Conservation (phyloP, 2,888 invertebrate genomes). For the Diarsia dahlii region DNA sequence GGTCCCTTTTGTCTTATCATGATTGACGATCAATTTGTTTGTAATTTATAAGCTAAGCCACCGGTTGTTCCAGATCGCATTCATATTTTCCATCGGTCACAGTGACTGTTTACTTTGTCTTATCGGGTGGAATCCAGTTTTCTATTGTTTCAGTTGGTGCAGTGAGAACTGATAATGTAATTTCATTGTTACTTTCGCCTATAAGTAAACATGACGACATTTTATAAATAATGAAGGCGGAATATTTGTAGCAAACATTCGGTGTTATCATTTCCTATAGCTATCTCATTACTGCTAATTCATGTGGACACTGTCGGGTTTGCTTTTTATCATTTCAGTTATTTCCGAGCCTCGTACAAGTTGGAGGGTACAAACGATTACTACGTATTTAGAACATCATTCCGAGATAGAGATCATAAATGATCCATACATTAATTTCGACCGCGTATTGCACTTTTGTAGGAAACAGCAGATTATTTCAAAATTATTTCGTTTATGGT, state of each 20-base stretch:
- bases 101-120: constrained; percentile 2
- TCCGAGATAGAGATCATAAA: neutral
- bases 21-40: constrained; percentile 59
- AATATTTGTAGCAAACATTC: constrained; percentile 17
- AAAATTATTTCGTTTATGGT: neutral
- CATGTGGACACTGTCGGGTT: constrained; percentile 4
- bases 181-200: constrained; percentile 34
- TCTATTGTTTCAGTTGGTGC: constrained; percentile 17
- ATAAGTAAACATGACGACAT: constrained; percentile 19
- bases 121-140: constrained; percentile 5
- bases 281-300: constrained; percentile 17
- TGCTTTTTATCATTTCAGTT: neutral
- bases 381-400: neutral
- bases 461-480: neutral
- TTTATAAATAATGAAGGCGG: constrained; percentile 10
- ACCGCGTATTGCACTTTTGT: neutral
- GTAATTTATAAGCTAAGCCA: constrained; percentile 36
- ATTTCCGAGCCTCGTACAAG: neutral
- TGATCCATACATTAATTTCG: neutral
- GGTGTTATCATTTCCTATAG: constrained; percentile 27
- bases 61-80: constrained; percentile 7
- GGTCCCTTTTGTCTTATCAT: constrained; percentile 52
- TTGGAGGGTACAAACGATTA: neutral
- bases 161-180: constrained; percentile 13
- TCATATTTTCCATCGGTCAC: neutral